Evolutionary conservation across 2,113 vertebrate species (phyloP).

Genomic region (Hucho hucho): DNA sequence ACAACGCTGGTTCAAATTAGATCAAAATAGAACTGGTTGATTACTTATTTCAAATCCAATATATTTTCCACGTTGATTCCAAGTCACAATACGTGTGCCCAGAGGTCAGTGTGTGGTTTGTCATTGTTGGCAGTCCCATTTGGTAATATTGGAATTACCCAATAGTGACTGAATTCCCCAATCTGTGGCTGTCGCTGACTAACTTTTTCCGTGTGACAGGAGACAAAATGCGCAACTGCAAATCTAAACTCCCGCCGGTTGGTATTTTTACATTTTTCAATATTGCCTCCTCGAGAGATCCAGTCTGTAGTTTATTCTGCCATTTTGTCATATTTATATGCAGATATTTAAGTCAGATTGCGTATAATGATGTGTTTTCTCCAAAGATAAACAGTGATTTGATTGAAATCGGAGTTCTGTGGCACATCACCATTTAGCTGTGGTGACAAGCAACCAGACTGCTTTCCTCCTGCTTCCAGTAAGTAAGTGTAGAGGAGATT

Average conservation of each 20-base stretch:
- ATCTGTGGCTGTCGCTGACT: conserved; percentile 60
- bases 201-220: conserved; percentile 12
- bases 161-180: conserved; percentile 41
- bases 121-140: conserved; percentile 34
- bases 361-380: conserved; percentile 70
- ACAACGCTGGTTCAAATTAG: too few relatives aligned
- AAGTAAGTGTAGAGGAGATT: conserved; percentile 68
- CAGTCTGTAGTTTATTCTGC: conserved; percentile 14
- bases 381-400: conserved; percentile 69
- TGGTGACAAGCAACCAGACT: conserved; percentile 59
- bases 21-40: too few relatives aligned
- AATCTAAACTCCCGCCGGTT: conserved; percentile 30
- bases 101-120: background rate
- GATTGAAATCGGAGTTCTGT: conserved; percentile 64
- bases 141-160: conserved; percentile 47
- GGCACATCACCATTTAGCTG: conserved; percentile 58
- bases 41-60: too few relatives aligned
- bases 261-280: conserved; percentile 48
- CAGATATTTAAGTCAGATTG: conserved; percentile 58
- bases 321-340: conserved; percentile 63
- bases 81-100: background rate
- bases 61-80: background rate
- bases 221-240: conserved; percentile 46
- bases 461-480: conserved; percentile 66
- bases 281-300: conserved; percentile 30